Evolutionary conservation across 2,888 invertebrate species (phyloP).

Genomic region (Operophtera brumata): DNA sequence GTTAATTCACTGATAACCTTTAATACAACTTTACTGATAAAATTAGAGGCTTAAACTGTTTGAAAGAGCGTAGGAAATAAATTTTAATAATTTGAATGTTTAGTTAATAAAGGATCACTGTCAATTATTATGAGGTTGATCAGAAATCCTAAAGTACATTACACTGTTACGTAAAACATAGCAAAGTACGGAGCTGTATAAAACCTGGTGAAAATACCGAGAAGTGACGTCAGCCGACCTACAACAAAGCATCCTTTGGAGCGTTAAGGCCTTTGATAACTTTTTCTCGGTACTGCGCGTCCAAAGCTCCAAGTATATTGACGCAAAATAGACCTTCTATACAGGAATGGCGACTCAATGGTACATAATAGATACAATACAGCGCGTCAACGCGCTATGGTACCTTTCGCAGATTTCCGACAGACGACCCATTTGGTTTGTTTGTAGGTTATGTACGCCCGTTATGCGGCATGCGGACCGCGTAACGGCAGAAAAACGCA

Average conservation of each 20-base stretch:
- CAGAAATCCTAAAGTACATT: too few relatives aligned
- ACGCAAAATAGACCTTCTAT: conserved; percentile 17
- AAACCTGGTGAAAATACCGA: conserved; percentile 14
- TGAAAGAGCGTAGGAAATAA: too few relatives aligned
- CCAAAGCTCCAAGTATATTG: conserved; percentile 26
- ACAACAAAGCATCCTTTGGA: conserved; percentile 33
- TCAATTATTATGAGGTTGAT: too few relatives aligned
- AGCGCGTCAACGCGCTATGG: background rate
- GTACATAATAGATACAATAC: conserved; percentile 6
- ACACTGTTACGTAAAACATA: too few relatives aligned
- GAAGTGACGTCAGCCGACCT: conserved; percentile 25
- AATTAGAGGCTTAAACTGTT: background rate
- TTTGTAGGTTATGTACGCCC: conserved; percentile 22
- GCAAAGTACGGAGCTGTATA: background rate
- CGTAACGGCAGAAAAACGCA: background rate
- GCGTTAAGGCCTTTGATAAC: conserved; percentile 33
- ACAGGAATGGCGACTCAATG: conserved; percentile 16
- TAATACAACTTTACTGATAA: background rate
- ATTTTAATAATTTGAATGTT: too few relatives aligned
- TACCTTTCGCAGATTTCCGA: background rate
- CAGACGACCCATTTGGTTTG: background rate
- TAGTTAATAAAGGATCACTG: too few relatives aligned
- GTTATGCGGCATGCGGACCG: too few relatives aligned
- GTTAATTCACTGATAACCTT: background rate
- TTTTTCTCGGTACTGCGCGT: conserved; percentile 23